These are phyloP conservation scores for Gadopsis marmoratus DNA, from an alignment of 2,797 vertebrate genomes.

Conservation along the genomic window DNA sequence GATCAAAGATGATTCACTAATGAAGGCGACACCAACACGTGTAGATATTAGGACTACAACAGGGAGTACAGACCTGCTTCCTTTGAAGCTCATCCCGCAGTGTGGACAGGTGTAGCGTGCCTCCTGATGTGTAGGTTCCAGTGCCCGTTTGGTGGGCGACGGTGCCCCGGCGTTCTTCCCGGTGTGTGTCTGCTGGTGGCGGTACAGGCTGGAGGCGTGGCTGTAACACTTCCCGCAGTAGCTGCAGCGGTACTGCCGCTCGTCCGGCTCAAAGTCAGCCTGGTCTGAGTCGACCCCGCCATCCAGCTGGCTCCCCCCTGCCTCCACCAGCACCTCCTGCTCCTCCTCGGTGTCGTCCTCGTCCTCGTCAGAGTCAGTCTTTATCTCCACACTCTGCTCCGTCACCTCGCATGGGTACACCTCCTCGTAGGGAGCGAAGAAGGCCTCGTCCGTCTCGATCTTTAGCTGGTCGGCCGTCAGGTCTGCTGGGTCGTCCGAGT, in stretches of 20 bases:
- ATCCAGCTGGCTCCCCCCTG: constrained; percentile 73
- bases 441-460: constrained; percentile 79
- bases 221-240: constrained; percentile 82
- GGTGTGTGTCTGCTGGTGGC: constrained; percentile 81
- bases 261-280: constrained; percentile 69
- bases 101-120: constrained; percentile 80
- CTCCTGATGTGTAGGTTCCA: constrained; percentile 64
- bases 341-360: constrained; percentile 65
- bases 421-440: constrained; percentile 84
- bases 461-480: constrained; percentile 78
- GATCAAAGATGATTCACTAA: no score
- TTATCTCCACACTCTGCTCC: constrained; percentile 84
- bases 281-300: constrained; percentile 75
- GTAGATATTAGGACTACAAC: no score
- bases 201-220: constrained; percentile 82
- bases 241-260: constrained; percentile 77
- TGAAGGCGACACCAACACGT: no score
- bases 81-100: constrained; percentile 85
- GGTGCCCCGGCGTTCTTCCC: constrained; percentile 38
- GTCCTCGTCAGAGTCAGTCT: constrained; percentile 78
- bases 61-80: constrained; percentile 70
- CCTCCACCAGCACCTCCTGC: constrained; percentile 74
- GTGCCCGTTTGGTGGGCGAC: constrained; percentile 44
- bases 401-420: constrained; percentile 83
- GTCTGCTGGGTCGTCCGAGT: constrained; percentile 76